Base-by-base conservation (phyloP, 2,888 invertebrate species). In the Aricia artaxerxes region DNA sequence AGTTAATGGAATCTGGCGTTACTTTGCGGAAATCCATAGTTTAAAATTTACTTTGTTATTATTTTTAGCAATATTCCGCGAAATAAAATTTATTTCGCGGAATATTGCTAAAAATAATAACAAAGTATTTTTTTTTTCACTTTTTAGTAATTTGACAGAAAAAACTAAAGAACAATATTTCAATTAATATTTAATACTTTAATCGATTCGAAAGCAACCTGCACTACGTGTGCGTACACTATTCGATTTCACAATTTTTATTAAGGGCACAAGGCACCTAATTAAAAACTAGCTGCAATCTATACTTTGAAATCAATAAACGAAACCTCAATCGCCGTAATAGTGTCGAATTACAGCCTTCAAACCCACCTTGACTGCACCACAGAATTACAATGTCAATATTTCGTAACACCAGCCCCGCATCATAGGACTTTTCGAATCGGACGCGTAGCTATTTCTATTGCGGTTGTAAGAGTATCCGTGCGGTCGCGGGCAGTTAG, bases 401-500 rank as follows among this genome's bases (percentile, higher is more conserved):
- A 80, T 75, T 79, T 77, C 73, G 44, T 78, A 77, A 77, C 77
- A 78, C 78, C 80, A 79, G 81, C 73, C 78, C 78, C 72, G 73
- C 77, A 76, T 75, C 61, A 79, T 76, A 35, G 81, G 78, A 82
- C 82, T 82, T 78, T 81, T 78, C 82, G 83, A 82, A 80, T 80
- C 83, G 83, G 84, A 80, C 83, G 81, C 75, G 79, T 81, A 79
- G 80, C 82, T 83, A 82, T 73, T 73, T 77, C 82, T 82, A 82
- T 84, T 86, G 86, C 83, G 87, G 86, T 87, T 83, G 84, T 86
- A 84, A 85, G 86, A 87, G 86, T 86, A 86, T 86, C 83, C 82
- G 84, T 89, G 92, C 83, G 92, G 92, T 90, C 78, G 79, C 84
- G 87, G 88, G 91, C 88, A 88, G 92, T 90, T 90, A 87, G 86